These are phyloP conservation scores for Coelinius sp. DNA, from an alignment of 2,888 invertebrate genomes.

Conservation along the genomic window DNA sequence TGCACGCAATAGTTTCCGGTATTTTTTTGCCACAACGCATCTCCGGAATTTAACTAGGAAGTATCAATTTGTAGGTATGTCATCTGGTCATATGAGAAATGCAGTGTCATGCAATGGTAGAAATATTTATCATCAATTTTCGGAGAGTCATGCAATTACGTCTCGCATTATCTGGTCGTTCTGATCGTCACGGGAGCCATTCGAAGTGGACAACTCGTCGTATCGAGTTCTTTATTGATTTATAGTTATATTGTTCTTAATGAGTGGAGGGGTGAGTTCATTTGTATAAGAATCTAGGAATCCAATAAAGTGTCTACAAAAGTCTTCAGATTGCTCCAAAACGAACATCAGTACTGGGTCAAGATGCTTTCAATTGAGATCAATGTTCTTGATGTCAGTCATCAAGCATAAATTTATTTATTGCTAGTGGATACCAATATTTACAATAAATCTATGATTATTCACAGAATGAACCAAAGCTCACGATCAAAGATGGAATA, in stretches of 20 bases:
- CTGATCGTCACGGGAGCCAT: too few relatives aligned
- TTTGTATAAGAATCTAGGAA: background rate
- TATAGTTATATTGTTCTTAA: background rate
- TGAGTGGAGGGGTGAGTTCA: background rate
- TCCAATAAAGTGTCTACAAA: background rate
- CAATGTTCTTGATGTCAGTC: background rate
- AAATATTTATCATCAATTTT: background rate
- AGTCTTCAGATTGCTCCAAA: background rate
- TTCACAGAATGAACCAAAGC: background rate
- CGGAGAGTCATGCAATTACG: background rate
- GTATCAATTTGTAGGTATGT: background rate
- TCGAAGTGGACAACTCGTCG: too few relatives aligned
- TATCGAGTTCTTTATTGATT: too few relatives aligned
- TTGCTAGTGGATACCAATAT: background rate
- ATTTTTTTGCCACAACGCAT: background rate
- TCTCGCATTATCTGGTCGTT: too few relatives aligned
- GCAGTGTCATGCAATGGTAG: background rate
- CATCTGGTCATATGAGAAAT: background rate
- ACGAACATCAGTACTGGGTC: background rate
- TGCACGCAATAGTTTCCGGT: background rate
- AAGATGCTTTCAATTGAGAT: background rate
- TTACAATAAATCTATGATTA: background rate
- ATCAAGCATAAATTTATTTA: background rate
- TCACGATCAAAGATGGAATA: slow-evolving; percentile 50
- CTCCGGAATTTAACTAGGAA: background rate